Percentiles rank a stretch among this genome's conserved stretches.
Evolutionary conservation across 2,888 invertebrate species (phyloP).

Genomic region (Onthophagus sagittarius): DNA sequence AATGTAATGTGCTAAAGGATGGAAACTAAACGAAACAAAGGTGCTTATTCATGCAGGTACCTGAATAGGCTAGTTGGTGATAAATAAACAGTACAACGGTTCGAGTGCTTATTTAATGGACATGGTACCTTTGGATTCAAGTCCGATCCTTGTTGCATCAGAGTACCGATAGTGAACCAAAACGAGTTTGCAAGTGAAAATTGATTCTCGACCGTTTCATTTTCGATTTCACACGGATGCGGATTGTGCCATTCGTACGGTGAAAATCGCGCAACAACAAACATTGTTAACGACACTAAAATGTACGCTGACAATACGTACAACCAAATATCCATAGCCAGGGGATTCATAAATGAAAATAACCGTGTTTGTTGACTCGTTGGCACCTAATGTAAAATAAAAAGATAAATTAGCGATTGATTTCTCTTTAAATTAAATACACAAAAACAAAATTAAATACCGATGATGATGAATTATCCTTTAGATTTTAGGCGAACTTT

Average conservation of each 20-base stretch:
- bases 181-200: constrained; percentile 92
- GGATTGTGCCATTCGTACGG: constrained; percentile 93
- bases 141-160: constrained; percentile 90
- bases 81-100: constrained; percentile 11
- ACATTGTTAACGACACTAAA: constrained; percentile 88
- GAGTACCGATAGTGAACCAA: constrained; percentile 95
- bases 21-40: not conserved
- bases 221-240: constrained; percentile 75
- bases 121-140: constrained; percentile 81
- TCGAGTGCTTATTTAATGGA: constrained; percentile 24
- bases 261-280: constrained; percentile 94
- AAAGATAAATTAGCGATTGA: not conserved
- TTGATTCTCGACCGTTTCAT: constrained; percentile 88
- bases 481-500: not conserved
- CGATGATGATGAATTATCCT: not conserved
- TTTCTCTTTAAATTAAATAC: not conserved
- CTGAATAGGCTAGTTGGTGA: constrained; percentile 21
- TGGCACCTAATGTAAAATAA: constrained; percentile 63
- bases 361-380: constrained; percentile 82
- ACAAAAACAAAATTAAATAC: not conserved
- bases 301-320: constrained; percentile 92
- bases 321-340: constrained; percentile 96
- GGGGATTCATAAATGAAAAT: constrained; percentile 95
- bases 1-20: not conserved
- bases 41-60: constrained; percentile 15